Evolutionary conservation across 2,888 invertebrate species (phyloP).

Genomic region (Sepioteuthis lessoniana): DNA sequence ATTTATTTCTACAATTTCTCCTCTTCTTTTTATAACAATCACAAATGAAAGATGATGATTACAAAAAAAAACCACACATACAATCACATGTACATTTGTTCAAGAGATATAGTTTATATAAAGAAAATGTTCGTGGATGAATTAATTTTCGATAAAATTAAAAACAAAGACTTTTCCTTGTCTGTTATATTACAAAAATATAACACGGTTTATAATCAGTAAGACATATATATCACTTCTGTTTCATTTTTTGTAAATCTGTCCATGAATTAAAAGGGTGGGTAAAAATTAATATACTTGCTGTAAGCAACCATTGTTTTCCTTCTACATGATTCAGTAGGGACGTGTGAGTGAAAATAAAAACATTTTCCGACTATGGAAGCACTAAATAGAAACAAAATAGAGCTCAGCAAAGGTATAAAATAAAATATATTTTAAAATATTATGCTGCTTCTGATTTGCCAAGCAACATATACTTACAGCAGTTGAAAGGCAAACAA

Average conservation of each 20-base stretch:
- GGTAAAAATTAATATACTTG: not conserved
- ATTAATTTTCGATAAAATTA: not conserved
- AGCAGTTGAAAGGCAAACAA: not conserved
- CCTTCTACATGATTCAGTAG: not conserved
- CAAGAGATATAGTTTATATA: not conserved
- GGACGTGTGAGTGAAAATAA: not conserved
- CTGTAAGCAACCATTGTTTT: not conserved
- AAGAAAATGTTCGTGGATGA: not conserved
- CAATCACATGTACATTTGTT: not conserved
- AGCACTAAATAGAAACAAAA: slow-evolving; percentile 33
- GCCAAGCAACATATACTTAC: not conserved
- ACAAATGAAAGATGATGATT: not conserved
- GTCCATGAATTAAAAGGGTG: not conserved
- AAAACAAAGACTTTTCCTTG: not conserved
- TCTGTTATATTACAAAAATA: slow-evolving; percentile 4
- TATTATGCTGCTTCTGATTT: not conserved
- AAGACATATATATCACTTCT: not conserved
- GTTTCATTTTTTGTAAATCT: not conserved
- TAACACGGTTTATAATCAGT: not conserved
- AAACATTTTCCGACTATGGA: not conserved
- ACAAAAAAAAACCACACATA: not conserved
- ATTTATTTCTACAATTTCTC: too few relatives aligned
- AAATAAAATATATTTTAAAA: slow-evolving; percentile 1
- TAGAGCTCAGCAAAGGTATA: slow-evolving; percentile 5
- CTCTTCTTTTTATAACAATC: not conserved